A percentile compares a stretch with the other conserved stretches of the same genome.
phyloP scores from a whole-genome alignment of 2,797 vertebrate species.

The Myripristis jacobus region DNA sequence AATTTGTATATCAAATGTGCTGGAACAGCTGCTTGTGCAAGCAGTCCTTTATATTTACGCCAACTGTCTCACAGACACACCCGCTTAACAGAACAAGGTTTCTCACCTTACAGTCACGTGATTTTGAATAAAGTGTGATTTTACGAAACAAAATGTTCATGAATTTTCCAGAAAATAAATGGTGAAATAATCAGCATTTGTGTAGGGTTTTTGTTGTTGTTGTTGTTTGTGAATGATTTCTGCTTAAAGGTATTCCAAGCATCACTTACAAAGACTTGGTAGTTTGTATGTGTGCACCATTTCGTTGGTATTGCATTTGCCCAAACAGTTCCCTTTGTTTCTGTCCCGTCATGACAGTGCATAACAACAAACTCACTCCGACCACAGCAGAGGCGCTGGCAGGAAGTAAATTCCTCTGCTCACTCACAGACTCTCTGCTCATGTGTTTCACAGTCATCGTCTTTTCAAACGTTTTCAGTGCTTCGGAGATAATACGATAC shows the following conservation, averaged over 20 bases:
- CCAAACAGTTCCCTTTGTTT: conserved; percentile 65
- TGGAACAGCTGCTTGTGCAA: conserved; percentile 15
- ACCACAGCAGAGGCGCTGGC: conserved; percentile 64
- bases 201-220: conserved; percentile 33
- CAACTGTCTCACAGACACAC: conserved; percentile 11
- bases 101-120: conserved; percentile 7
- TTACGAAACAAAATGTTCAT: conserved; percentile 18
- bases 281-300: conserved; percentile 33
- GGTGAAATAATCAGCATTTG: conserved; percentile 27
- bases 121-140: conserved; percentile 32
- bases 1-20: not conserved
- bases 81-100: conserved; percentile 13
- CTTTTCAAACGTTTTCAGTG: conserved; percentile 67
- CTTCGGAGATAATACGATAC: conserved; percentile 45
- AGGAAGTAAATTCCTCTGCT: conserved; percentile 76
- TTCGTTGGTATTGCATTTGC: conserved; percentile 45
- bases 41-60: conserved; percentile 14
- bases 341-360: conserved; percentile 61
- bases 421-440: conserved; percentile 59
- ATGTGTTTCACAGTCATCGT: conserved; percentile 68
- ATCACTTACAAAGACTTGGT: conserved; percentile 30
- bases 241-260: conserved; percentile 16
- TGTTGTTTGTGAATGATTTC: not conserved
- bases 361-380: conserved; percentile 61
- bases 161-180: conserved; percentile 21